Base-by-base conservation (phyloP, 1,140 invertebrate species). In the Littorina saxatilis region DNA sequence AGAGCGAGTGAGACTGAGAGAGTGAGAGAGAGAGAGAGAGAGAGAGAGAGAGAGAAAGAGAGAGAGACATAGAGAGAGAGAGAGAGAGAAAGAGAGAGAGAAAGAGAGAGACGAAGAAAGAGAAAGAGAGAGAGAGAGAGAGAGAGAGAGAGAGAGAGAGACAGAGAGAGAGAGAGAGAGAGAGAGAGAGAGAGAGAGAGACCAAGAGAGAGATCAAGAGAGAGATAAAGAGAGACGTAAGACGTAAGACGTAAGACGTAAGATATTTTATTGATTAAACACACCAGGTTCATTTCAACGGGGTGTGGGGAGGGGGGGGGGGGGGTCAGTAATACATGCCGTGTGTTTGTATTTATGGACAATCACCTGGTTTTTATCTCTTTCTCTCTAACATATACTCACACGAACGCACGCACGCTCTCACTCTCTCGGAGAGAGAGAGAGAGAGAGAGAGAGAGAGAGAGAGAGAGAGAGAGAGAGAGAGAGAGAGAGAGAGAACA, bases 131-230 rank as follows among this genome's bases (percentile, higher is more conserved):
- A 68, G 13, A 68, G 13, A 68, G 63, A 13, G 63, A 13, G 13
- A 68, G 29, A 68, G 15, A 32, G 29, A 32, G 13, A 32, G 63
- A 68, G 63, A 35, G 13, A 35, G 15, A 68, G 23, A 68, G 23
- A 11, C 17, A 58, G 55, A 58, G 55, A 58, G 55, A 58, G 55
- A 58, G 55, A 58, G 55, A 58, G 55, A 58, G 55, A 58, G 55
- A 58, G n/a, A 58, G 55, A 58, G 55, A 58, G 55, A 58, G 55
- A 58, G 55, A 58, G 55, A 58, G 55, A 58, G 55, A 58, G 55
- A 58, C 9, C 9, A 23, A 58, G 55, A 58, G 55, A 27, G 55
- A 58, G 55, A 58, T 9, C 9, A 23, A 58, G 55, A 58, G 55
- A 58, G 55, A 58, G 55, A 58, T 9, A 58, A 23, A 58, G 55